A percentile compares a stretch with the other conserved stretches of the same genome.
These are phyloP conservation scores for Catocala fraxini DNA, from an alignment of 2,888 invertebrate genomes.

Conservation along the genomic window DNA sequence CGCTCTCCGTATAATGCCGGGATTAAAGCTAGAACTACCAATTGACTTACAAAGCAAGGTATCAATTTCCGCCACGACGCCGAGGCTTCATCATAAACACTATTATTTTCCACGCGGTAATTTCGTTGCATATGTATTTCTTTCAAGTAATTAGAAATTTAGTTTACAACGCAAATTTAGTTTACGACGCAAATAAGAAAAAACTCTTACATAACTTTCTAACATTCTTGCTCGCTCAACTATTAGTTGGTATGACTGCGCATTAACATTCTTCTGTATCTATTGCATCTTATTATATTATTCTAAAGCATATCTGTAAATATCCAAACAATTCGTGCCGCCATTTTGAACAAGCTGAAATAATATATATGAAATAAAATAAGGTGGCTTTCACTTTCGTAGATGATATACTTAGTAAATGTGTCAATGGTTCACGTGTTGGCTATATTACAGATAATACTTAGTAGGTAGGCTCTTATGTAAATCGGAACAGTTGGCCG, in stretches of 20 bases:
- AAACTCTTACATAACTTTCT: conserved; percentile 54
- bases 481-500: conserved; percentile 65
- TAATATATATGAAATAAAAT: conserved; percentile 38
- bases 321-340: conserved; percentile 22
- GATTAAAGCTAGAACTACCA: neutral
- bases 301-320: conserved; percentile 29
- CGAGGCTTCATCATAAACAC: conserved; percentile 7
- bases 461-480: conserved; percentile 65
- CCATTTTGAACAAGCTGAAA: conserved; percentile 26
- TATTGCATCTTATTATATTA: conserved; percentile 22
- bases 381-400: conserved; percentile 57
- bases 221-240: conserved; percentile 45
- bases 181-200: conserved; percentile 43
- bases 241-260: conserved; percentile 48
- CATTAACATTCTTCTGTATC: conserved; percentile 46
- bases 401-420: conserved; percentile 14
- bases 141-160: conserved; percentile 48
- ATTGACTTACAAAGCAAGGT: neutral
- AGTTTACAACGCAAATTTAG: conserved; percentile 35
- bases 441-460: conserved; percentile 60
- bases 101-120: conserved; percentile 23
- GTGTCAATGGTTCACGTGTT: conserved; percentile 32
- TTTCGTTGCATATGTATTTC: conserved; percentile 42
- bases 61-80: conserved; percentile 9
- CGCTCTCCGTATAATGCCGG: too few species aligned